These are phyloP conservation scores for Oryctes rhinoceros DNA, from an alignment of 1,140 invertebrate genomes.

Conservation along the genomic window DNA sequence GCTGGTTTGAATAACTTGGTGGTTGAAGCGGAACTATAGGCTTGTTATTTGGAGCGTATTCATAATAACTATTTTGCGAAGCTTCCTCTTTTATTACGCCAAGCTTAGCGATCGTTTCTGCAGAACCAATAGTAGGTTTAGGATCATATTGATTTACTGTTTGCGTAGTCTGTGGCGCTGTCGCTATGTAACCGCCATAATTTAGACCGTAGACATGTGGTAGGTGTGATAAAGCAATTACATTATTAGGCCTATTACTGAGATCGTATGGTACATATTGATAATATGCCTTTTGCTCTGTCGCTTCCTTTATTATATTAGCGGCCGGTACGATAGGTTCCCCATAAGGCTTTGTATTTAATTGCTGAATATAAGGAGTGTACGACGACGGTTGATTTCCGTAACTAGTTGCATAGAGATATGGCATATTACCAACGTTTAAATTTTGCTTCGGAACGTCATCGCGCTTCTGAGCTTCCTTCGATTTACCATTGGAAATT, in stretches of 20 bases:
- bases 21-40: background rate
- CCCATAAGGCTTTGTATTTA: background rate
- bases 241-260: background rate
- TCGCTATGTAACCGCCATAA: background rate
- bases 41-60: background rate
- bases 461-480: background rate
- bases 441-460: background rate
- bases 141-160: background rate
- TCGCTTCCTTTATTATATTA: background rate
- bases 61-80: constrained; percentile 2
- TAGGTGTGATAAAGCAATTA: background rate
- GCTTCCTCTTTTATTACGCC: constrained; percentile 24
- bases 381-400: background rate
- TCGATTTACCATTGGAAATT: background rate
- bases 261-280: background rate
- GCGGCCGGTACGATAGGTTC: background rate
- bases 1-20: background rate
- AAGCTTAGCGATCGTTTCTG: background rate
- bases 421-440: background rate
- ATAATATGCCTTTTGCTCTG: background rate
- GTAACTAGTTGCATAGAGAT: background rate
- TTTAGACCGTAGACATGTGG: background rate
- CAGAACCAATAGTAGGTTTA: background rate
- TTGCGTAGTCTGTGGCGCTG: background rate
- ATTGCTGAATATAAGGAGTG: background rate